A percentile compares a stretch with the other conserved stretches of the same genome.
These are phyloP conservation scores for Luidia sarsii DNA, from an alignment of 53 echinoderm and acorn worm species.

Conservation along the genomic window DNA sequence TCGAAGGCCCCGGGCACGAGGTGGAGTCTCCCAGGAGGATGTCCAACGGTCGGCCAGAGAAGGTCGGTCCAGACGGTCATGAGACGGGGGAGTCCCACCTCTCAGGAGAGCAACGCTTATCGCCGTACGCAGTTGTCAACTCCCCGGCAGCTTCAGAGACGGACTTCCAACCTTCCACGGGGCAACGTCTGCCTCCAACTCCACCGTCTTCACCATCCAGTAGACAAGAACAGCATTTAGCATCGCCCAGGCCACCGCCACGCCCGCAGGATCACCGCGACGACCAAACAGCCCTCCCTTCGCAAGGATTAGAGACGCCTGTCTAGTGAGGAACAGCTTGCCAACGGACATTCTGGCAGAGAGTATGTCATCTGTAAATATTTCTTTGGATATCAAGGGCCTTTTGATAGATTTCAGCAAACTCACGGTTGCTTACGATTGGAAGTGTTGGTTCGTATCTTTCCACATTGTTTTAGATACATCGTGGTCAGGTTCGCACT, in stretches of 20 bases:
- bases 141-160: no score
- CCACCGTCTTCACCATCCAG: slow-evolving; percentile 2
- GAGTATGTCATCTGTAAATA: no score
- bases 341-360: no score
- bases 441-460: no score
- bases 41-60: slow-evolving; percentile 16
- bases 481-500: no score
- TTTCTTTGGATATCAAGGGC: no score
- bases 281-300: not conserved
- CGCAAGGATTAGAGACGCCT: slow-evolving; percentile 27
- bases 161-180: not conserved
- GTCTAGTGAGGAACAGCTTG: no score
- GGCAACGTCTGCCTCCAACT: not conserved
- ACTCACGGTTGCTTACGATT: no score
- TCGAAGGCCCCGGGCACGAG: not conserved
- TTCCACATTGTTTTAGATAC: no score
- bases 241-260: not conserved
- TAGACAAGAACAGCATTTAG: not conserved
- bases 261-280: slow-evolving; percentile 12
- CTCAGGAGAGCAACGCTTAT: not conserved
- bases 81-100: not conserved
- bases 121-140: slow-evolving; percentile 18
- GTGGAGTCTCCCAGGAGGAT: not conserved
- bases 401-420: no score
- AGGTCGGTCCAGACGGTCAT: no score